Evolutionary conservation across 2,113 vertebrate species (phyloP).

Genomic region (Synodontis membranacea): DNA sequence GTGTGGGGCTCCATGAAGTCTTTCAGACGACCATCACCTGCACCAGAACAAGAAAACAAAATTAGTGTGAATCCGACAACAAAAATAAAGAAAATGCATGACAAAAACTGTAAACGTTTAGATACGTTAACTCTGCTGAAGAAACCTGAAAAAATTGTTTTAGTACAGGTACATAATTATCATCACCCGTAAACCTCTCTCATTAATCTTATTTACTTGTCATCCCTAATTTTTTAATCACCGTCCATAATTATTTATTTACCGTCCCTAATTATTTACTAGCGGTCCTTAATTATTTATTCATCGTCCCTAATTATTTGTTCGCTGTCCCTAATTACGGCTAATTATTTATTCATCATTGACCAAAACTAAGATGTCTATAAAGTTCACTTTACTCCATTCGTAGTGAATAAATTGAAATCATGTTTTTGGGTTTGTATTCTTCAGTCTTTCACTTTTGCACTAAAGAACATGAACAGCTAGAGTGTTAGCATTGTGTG

Average conservation of each 20-base stretch:
- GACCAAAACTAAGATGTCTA: not conserved
- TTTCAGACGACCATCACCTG: slow-evolving; percentile 18
- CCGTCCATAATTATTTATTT: no score
- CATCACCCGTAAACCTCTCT: not conserved
- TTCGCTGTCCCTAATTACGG: no score
- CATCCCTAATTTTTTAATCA: no score
- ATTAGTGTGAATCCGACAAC: not conserved
- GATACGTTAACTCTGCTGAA: not conserved
- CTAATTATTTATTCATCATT: no score
- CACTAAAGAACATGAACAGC: not conserved
- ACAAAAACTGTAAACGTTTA: not conserved
- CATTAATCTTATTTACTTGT: no score
- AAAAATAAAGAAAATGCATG: not conserved
- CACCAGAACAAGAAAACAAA: not conserved
- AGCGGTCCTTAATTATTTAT: no score
- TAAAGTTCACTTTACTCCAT: no score
- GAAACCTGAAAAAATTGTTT: no score
- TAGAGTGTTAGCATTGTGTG: no score
- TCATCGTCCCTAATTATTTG: not conserved
- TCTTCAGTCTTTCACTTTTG: not conserved
- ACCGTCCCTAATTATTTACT: no score
- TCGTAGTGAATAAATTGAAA: not conserved
- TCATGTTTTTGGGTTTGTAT: not conserved
- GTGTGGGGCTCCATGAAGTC: slow-evolving; percentile 17
- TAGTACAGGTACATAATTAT: no score